Conservation (phyloP, 2,888 invertebrate genomes). For the Drosophila aldrichi region DNA sequence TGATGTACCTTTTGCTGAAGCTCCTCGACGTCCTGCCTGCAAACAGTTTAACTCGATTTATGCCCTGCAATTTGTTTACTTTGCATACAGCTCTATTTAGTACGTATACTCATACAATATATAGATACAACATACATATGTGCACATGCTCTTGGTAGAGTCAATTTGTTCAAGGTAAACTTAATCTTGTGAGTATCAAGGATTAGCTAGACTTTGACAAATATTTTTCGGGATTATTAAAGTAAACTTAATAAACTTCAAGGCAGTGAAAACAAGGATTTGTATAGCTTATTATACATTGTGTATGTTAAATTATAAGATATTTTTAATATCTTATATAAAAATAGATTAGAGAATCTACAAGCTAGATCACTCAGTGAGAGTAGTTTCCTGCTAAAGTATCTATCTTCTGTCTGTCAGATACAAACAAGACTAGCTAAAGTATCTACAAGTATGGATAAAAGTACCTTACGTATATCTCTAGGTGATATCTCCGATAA, state of each 20-base stretch:
- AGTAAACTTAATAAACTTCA: background rate
- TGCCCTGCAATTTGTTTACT: background rate
- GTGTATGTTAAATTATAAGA: background rate
- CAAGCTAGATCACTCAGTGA: no score
- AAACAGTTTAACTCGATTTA: background rate
- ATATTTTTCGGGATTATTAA: background rate
- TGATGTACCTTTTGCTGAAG: slow-evolving; percentile 3
- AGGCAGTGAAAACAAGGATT: background rate
- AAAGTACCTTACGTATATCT: background rate
- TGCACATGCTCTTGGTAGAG: background rate
- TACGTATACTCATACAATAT: background rate
- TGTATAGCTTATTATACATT: background rate
- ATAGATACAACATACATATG: background rate
- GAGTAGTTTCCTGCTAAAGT: no score
- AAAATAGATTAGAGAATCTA: background rate
- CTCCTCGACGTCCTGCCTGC: background rate
- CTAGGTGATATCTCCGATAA: background rate
- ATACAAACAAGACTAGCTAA: background rate
- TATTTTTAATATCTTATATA: background rate
- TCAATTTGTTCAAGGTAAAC: background rate
- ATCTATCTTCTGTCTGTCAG: background rate
- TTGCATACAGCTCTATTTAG: background rate
- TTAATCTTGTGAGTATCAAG: background rate
- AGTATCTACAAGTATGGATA: background rate
- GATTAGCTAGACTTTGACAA: background rate